Conservation (phyloP, 2,888 invertebrate genomes). For the Papilio protenor region DNA sequence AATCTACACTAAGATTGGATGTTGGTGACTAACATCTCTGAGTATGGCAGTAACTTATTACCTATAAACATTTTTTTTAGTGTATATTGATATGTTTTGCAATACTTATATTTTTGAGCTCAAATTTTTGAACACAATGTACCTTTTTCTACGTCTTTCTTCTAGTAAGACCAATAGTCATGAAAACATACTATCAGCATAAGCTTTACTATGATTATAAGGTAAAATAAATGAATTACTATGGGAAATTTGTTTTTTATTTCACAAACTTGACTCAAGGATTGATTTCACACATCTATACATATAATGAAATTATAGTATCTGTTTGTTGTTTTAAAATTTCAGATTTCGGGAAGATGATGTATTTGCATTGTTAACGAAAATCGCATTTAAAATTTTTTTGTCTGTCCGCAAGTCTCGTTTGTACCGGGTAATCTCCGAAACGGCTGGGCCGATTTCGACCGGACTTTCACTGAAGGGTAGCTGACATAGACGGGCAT, state of each 20-base stretch:
- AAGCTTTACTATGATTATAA: conserved; percentile 51
- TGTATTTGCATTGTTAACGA: too few relatives aligned
- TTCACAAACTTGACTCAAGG: not conserved
- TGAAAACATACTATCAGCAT: conserved; percentile 41
- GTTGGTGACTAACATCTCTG: not conserved
- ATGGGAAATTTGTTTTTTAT: conserved; percentile 19
- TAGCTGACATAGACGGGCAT: too few relatives aligned
- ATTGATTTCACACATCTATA: too few relatives aligned
- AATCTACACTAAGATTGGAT: not conserved
- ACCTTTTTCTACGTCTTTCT: not conserved
- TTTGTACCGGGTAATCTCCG: too few relatives aligned
- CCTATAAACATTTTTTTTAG: not conserved
- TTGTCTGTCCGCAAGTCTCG: too few relatives aligned
- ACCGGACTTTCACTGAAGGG: too few relatives aligned
- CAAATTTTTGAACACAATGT: conserved; percentile 27
- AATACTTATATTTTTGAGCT: conserved; percentile 10
- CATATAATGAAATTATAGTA: too few relatives aligned
- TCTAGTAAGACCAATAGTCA: not conserved
- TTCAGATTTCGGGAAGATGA: too few relatives aligned
- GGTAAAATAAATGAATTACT: conserved; percentile 42
- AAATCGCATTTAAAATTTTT: too few relatives aligned
- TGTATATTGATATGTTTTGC: not conserved
- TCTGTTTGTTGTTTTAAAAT: too few relatives aligned
- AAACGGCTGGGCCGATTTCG: too few relatives aligned
- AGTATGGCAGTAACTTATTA: not conserved